phyloP scores from a whole-genome alignment of 2,888 invertebrate species.

The Pseudococcus viburni region DNA sequence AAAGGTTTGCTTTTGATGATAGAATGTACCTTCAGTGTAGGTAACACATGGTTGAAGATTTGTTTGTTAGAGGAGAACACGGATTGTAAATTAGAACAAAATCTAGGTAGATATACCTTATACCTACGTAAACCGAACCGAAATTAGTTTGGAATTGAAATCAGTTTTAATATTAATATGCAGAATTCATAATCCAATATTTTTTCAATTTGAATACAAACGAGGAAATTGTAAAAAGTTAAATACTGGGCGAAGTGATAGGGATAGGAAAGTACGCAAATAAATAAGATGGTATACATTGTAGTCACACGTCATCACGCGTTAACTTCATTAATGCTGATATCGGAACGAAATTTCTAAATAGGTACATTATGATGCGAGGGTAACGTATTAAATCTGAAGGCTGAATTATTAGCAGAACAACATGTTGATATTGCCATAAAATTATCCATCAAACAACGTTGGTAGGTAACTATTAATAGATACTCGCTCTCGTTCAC shows the following conservation, averaged over 20 bases:
- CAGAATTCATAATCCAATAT: not conserved
- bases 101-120: not conserved
- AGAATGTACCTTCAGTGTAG: conserved; percentile 44
- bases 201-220: not conserved
- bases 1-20: conserved; percentile 47
- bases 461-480: not conserved
- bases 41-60: conserved; percentile 52
- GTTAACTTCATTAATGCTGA: not conserved
- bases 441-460: conserved; percentile 16
- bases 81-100: conserved; percentile 50
- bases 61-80: conserved; percentile 30
- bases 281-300: too few relatives aligned
- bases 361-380: not conserved
- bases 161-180: not conserved
- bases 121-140: not conserved
- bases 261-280: too few relatives aligned
- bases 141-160: not conserved
- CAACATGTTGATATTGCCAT: conserved; percentile 21
- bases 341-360: not conserved
- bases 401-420: conserved; percentile 1
- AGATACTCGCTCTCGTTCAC: conserved; percentile 21
- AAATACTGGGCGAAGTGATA: too few relatives aligned
- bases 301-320: not conserved
- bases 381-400: not conserved
- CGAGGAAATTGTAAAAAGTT: too few relatives aligned